Percentiles rank a stretch among this genome's conserved stretches.
Evolutionary conservation across 2,888 invertebrate genomes (phyloP).

Genomic region (Andrena praecox): DNA sequence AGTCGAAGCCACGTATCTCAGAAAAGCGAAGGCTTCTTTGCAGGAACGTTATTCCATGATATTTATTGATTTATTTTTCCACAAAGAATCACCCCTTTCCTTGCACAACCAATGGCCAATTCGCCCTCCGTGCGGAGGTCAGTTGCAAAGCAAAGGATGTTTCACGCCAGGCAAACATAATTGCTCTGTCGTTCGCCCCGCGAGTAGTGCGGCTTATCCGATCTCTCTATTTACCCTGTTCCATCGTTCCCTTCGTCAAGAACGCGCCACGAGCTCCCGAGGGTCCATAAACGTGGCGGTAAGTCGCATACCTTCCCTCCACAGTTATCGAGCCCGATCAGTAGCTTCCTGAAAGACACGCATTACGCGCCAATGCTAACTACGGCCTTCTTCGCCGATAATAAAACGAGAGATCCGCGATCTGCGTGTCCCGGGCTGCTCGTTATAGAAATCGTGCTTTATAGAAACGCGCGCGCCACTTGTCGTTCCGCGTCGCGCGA

Average conservation of each 20-base stretch:
- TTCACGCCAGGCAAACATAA: slow-evolving; percentile 61
- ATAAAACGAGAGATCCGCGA: slow-evolving; percentile 51
- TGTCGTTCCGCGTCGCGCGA: slow-evolving; percentile 20
- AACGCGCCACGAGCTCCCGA: slow-evolving; percentile 9
- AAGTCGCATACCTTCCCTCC: slow-evolving; percentile 30
- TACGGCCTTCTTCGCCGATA: slow-evolving; percentile 17
- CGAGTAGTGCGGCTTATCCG: slow-evolving; percentile 53
- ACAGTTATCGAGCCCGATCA: slow-evolving; percentile 36
- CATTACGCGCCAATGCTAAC: slow-evolving; percentile 50
- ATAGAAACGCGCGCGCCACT: slow-evolving; percentile 19
- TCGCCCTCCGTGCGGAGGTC: background rate
- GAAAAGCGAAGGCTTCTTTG: no score
- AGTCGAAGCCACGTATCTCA: no score
- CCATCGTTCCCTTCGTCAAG: slow-evolving; percentile 33
- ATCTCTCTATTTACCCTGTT: slow-evolving; percentile 61
- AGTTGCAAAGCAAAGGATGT: slow-evolving; percentile 42
- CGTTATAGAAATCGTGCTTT: slow-evolving; percentile 51
- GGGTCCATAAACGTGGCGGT: slow-evolving; percentile 40
- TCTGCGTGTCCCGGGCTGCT: slow-evolving; percentile 35
- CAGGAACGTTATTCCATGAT: no score
- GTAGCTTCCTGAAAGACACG: slow-evolving; percentile 52
- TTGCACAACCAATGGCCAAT: no score
- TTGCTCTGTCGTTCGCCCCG: slow-evolving; percentile 60
- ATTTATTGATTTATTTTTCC: no score
- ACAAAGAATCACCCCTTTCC: no score